A percentile compares a stretch with the other conserved stretches of the same genome.
Evolutionary conservation across 2,113 vertebrate genomes (phyloP).

Genomic region (Brevimyrus niger): DNA sequence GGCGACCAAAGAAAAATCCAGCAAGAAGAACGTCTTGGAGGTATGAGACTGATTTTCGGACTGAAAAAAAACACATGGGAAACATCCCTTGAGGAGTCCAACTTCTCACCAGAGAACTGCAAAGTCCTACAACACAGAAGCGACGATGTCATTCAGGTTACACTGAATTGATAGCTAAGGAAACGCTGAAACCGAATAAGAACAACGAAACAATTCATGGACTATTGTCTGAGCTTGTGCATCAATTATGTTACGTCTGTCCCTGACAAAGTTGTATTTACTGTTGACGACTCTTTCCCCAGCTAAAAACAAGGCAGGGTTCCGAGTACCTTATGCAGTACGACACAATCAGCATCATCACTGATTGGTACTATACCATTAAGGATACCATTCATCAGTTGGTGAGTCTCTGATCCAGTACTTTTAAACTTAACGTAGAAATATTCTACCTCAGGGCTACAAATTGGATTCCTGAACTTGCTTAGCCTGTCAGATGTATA

Average conservation of each 20-base stretch:
- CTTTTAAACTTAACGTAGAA: background rate
- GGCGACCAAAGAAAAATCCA: constrained; percentile 84
- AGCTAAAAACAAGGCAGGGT: constrained; percentile 80
- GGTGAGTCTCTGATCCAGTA: constrained; percentile 45
- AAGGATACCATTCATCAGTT: constrained; percentile 63
- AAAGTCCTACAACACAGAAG: background rate
- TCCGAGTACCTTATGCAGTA: constrained; percentile 89
- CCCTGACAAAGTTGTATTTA: background rate
- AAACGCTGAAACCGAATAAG: background rate
- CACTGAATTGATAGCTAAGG: background rate
- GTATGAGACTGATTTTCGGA: constrained; percentile 41
- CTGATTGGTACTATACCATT: constrained; percentile 74
- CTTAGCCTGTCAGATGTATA: background rate
- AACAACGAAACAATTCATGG: background rate
- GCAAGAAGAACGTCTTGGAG: constrained; percentile 90
- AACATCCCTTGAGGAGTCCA: background rate
- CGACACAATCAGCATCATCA: constrained; percentile 81
- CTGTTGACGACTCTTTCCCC: constrained; percentile 6
- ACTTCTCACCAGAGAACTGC: background rate
- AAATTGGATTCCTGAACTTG: background rate
- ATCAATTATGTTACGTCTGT: background rate
- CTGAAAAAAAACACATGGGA: background rate
- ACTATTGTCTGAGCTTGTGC: background rate
- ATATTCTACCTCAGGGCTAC: background rate
- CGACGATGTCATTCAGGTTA: background rate